Percentiles rank a stretch among this genome's conserved stretches.
Evolutionary conservation across 2,797 vertebrate species (phyloP).

Genomic region (Novumbra hubbsi): DNA sequence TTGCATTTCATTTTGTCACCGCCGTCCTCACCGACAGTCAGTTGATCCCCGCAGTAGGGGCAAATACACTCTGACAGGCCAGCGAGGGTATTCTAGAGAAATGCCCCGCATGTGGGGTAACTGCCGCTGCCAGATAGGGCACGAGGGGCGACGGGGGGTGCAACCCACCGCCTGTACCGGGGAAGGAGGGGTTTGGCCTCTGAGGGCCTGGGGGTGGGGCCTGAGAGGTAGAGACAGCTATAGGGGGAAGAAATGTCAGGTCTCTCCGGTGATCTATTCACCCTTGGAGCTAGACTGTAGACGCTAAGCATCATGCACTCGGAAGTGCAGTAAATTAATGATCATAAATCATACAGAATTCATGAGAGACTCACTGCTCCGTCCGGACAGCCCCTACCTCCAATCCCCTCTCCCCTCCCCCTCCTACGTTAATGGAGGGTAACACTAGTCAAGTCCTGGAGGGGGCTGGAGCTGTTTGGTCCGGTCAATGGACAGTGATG

Average conservation of each 20-base stretch:
- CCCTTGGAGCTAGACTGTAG: conserved; percentile 7
- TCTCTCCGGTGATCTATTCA: not conserved
- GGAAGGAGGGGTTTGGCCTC: not conserved
- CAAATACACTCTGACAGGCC: not conserved
- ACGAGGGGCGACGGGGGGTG: not conserved
- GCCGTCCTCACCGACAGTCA: conserved; percentile 32
- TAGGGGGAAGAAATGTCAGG: not conserved
- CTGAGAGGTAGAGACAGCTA: not conserved
- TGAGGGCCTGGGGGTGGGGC: conserved; percentile 2
- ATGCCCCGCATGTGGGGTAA: conserved; percentile 3
- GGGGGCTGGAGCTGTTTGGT: conserved; percentile 28
- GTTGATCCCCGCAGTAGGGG: not conserved
- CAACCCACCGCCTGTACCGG: not conserved
- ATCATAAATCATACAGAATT: conserved; percentile 58
- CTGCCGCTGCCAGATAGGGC: not conserved
- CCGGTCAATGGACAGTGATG: conserved; percentile 15
- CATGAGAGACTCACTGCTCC: conserved; percentile 34
- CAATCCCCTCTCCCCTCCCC: conserved; percentile 15
- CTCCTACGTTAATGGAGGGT: conserved; percentile 38
- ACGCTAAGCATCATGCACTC: conserved; percentile 28
- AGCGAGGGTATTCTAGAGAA: not conserved
- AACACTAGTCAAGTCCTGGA: conserved; percentile 30
- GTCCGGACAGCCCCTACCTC: not conserved
- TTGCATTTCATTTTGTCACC: conserved; percentile 61
- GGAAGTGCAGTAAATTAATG: conserved; percentile 54